phyloP scores from a whole-genome alignment of 2,113 vertebrate species.

The Anser brachyrhynchus region DNA sequence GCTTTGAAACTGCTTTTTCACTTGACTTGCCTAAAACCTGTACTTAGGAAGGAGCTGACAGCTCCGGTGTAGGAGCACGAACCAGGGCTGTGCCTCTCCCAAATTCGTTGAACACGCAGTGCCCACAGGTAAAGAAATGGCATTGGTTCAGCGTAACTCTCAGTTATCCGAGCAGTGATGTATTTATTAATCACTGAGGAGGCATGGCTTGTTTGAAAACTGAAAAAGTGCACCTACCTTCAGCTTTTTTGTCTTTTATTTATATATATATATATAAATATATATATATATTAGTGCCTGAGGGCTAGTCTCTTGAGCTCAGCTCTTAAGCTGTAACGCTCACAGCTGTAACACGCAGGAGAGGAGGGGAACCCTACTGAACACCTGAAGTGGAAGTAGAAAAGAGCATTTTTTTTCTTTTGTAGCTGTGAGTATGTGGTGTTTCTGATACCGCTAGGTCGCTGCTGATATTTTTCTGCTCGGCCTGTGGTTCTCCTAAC shows the following conservation, averaged over 20 bases:
- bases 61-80: neutral
- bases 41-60: neutral
- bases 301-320: neutral
- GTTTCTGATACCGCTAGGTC: neutral
- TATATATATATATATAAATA: too few relatives aligned
- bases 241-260: neutral
- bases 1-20: neutral
- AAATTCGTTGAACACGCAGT: rapidly evolving
- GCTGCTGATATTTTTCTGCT: neutral
- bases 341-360: neutral
- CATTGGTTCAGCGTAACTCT: neutral
- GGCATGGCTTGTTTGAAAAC: neutral
- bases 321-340: neutral
- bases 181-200: neutral
- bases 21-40: neutral
- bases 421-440: neutral
- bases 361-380: neutral
- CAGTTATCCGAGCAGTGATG: neutral
- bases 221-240: neutral
- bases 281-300: neutral
- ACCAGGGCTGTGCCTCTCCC: neutral
- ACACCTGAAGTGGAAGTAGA: neutral
- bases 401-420: neutral
- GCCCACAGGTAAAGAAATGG: rapidly evolving
- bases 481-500: neutral